Evolutionary conservation across 2,888 invertebrate genomes (phyloP), one percentile per base, ranked within the genome.

Genomic region (Hirtodrosophila trivittata): DNA sequence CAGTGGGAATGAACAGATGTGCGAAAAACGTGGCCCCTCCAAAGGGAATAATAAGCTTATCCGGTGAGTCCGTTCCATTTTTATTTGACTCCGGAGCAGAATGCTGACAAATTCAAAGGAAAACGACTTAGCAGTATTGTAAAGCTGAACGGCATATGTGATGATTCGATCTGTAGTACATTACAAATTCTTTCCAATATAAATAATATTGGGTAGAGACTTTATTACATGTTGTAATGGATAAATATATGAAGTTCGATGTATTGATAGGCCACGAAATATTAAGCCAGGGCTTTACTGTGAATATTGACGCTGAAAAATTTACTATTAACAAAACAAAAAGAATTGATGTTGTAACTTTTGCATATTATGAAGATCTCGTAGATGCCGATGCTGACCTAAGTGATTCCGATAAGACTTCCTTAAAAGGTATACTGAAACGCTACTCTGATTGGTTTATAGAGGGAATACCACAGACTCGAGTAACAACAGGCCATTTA

Each of bases 151-250:
- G n/a, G n/a, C n/a, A n/a, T n/a, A n/a, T n/a, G n/a, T n/a, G n/a
- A n/a, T n/a, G n/a, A n/a, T n/a, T n/a, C n/a, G n/a, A n/a, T n/a
- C n/a, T n/a, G n/a, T n/a, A n/a, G n/a, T n/a, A n/a, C n/a, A n/a
- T n/a, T n/a, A n/a, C n/a, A n/a, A n/a, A n/a, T n/a, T n/a, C n/a
- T n/a, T n/a, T n/a, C n/a, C n/a, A n/a, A 30, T 5, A 5, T 30
- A 8, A 30, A 30, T 2, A 30, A 8, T 30, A 30, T 30, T 30
- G 25, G 3, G 4, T 51, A 7, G 46, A 46, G 8, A 41, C 28
- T 42, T 32, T 59, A 28, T 47, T 52, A 9, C 50, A 58, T 9
- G 45, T 58, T 18, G 26, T 50, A 1, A 33, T 51, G 38, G 50
- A 58, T 30, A 42, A 42, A 14, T 30, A 45, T 26, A 16, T 50